Evolutionary conservation across 1,140 invertebrate species (phyloP), one percentile per base, ranked within the genome.

Genomic region (Bombus difficillimus): DNA sequence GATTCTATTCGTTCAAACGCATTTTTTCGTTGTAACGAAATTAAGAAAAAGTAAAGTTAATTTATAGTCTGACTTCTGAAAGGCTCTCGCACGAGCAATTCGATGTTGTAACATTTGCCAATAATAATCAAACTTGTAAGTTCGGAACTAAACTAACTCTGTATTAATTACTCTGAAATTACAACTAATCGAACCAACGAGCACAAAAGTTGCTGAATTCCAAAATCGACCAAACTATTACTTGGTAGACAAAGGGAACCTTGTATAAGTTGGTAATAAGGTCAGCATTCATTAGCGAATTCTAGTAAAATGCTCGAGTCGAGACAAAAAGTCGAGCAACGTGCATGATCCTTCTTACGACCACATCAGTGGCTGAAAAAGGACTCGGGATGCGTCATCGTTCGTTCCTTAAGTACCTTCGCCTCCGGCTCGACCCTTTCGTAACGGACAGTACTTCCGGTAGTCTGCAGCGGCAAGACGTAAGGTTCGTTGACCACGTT

Each of bases 401-500:
- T 59, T 39, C 15, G 18, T 78, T 37, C 39, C 47, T 57, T 59
- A 72, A 79, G 82, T 79, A 37, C 39, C 37, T 37, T 79, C 10
- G 74, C 64, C 62, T 22, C 34, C 37, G 62, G 22, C 2, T 57
- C 37, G 53, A 5, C 22, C 25, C 32, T 57, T 43, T 28, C 25
- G 10, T 25, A 2, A 2, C 71, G 64, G 47, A 47, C 34, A 39
- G 39, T 62, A 39, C 37, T 79, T 84, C 47, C 64, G n/a, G 15
- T 18, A 66, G 47, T 43, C 25, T 10, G n/a, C 64, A 71, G 10
- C 32, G 66, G 62, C 75, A 71, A 71, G 68, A 76, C 53, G 68
- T 64, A 81, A 78, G 79, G 66, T 83, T 90, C 88, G 89, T 89
- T 90, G 89, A 43, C 62, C 41, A 80, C 88, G 86, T 90, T 91